Evolutionary conservation across 2,888 invertebrate species (phyloP), one percentile per base, ranked within the genome.

Genomic region (Alentia gelatinosa): DNA sequence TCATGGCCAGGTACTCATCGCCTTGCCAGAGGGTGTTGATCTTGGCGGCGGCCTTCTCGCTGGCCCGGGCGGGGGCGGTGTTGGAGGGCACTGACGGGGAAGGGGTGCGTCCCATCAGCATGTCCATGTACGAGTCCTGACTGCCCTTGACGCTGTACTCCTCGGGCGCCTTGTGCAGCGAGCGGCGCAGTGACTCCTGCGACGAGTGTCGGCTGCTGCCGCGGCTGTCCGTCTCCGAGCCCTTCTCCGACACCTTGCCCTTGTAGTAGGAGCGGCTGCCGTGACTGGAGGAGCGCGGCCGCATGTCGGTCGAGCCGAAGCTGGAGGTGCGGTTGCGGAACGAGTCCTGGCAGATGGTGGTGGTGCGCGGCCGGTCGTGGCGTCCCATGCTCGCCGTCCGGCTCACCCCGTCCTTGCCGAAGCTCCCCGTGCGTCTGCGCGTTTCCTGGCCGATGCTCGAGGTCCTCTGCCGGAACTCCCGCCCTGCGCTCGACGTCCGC

Each of bases 251-350:
- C 35, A 79, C 79, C 37, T 79, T 79, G 23, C 86, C 86, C 19
- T 86, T 86, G 42, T 86, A 86, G 47, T 86, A 50, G 1, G 47
- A n/a, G 1, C 91, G 90, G 26, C 75, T 91, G 1, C 95, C 95
- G 89, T 94, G 94, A 90, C 95, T 95, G 37, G 95, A 95, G 12
- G 95, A 94, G 88, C 95, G 91, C 68, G 95, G 95, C n/a, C 95
- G 89, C 47, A 91, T 90, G 35, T 91, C 91, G 26, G 91, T 90
- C 74, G 94, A 93, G 0, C 94, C 94, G 89, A 95, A 94, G 90
- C 95, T 95, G 63, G 95, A 94, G 3, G 95, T 93, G 0, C 95
- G 92, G 0, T 94, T 94, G n/a, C 95, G 92, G 89, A 92, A 83
- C 5, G 86, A 75, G 35, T 92, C 92, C 68, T 91, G 92, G 37